These are phyloP conservation scores for Physeter macrocephalus DNA, from an alignment of 2,113 vertebrate genomes.

Conservation along the genomic window DNA sequence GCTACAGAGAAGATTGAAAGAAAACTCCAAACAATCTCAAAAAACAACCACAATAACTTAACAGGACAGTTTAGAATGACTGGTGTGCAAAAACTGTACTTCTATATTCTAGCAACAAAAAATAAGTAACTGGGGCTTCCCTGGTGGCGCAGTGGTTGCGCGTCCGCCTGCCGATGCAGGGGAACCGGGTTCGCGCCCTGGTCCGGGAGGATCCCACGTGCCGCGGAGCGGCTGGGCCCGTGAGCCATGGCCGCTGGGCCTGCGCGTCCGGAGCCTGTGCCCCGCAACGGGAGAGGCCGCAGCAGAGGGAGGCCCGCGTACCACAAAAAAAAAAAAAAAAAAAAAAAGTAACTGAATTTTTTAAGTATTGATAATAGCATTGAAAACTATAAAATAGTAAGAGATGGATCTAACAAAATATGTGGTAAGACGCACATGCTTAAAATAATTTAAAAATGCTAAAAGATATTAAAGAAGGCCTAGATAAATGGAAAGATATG, in stretches of 20 bases:
- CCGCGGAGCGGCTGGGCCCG: too few relatives aligned
- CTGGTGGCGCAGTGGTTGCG: too few relatives aligned
- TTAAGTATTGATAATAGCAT: not conserved
- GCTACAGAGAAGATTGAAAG: not conserved
- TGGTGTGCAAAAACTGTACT: not conserved
- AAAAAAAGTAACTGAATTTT: not conserved
- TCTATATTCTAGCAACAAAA: not conserved
- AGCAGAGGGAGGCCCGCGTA: too few relatives aligned
- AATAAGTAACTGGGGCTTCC: not conserved
- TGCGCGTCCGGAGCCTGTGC: too few relatives aligned
- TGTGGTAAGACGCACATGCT: not conserved
- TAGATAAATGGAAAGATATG: not conserved
- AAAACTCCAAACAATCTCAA: not conserved
- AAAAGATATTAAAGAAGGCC: not conserved
- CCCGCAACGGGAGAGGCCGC: too few relatives aligned
- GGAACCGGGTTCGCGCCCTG: too few relatives aligned
- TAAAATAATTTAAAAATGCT: not conserved
- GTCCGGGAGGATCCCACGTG: too few relatives aligned
- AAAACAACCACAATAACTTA: not conserved
- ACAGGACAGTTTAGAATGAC: not conserved
- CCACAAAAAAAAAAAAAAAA: too few relatives aligned
- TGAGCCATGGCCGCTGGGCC: too few relatives aligned
- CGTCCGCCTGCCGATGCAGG: too few relatives aligned
- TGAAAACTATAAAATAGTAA: slow-evolving; percentile 17
- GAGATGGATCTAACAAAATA: not conserved